phyloP scores from a whole-genome alignment of 2,888 invertebrate species.

The Epirrhoe alternata region DNA sequence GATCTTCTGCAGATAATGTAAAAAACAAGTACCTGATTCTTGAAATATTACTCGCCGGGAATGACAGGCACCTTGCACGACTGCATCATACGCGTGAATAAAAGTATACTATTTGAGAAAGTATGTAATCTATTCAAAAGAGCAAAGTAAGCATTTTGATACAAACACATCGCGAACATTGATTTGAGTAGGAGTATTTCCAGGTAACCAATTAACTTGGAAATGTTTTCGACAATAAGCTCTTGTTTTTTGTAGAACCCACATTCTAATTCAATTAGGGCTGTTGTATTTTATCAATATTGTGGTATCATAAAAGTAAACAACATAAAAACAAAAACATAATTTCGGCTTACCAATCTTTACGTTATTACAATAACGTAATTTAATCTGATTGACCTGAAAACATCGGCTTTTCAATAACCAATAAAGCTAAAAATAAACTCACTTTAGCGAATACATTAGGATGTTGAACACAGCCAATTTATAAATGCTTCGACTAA shows the following conservation, averaged over 20 bases:
- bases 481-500: slow-evolving; percentile 21
- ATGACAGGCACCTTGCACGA: background rate
- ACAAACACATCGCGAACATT: background rate
- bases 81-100: background rate
- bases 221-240: slow-evolving; percentile 4
- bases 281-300: background rate
- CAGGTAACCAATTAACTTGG: background rate
- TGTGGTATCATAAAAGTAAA: no score
- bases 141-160: background rate
- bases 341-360: background rate
- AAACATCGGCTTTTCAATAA: slow-evolving; percentile 15
- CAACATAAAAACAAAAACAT: background rate
- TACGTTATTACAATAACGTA: background rate
- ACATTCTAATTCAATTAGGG: slow-evolving; percentile 1
- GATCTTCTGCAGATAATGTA: background rate
- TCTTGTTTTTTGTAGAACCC: background rate
- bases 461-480: slow-evolving; percentile 19
- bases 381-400: slow-evolving; percentile 10
- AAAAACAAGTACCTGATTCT: slow-evolving; percentile 1
- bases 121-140: background rate
- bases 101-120: background rate
- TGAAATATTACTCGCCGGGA: background rate
- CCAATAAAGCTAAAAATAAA: slow-evolving; percentile 23
- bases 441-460: slow-evolving; percentile 24
- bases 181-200: background rate